A percentile compares a stretch with the other conserved stretches of the same genome.
Evolutionary conservation across 2,797 vertebrate genomes (phyloP).

Genomic region (Hozukius guyotensis): DNA sequence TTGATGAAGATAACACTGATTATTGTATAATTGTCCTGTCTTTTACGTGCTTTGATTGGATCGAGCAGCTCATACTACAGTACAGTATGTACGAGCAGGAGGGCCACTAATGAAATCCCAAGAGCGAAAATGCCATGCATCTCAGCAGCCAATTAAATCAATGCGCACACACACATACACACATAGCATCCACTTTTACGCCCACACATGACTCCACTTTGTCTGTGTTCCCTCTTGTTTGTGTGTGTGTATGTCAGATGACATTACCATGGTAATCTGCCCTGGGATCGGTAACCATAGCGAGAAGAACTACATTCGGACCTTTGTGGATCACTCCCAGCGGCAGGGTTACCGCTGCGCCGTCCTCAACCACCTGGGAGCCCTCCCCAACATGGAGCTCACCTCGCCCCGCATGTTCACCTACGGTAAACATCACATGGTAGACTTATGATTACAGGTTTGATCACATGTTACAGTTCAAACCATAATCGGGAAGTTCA

Average conservation of each 20-base stretch:
- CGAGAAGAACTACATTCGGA: constrained; percentile 96
- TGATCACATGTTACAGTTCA: not conserved
- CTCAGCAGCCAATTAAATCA: constrained; percentile 45
- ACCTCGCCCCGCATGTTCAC: constrained; percentile 98
- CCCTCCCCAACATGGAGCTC: constrained; percentile 91
- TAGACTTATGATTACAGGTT: not conserved
- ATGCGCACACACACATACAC: not conserved
- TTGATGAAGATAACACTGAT: not conserved
- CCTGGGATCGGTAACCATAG: constrained; percentile 98
- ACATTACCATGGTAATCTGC: constrained; percentile 97
- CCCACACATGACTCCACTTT: constrained; percentile 42
- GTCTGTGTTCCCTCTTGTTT: constrained; percentile 20
- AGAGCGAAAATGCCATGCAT: constrained; percentile 21
- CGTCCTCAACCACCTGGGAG: constrained; percentile 95
- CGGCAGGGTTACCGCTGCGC: constrained; percentile 94
- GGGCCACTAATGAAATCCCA: constrained; percentile 50
- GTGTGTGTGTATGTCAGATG: constrained; percentile 80
- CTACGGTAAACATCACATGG: constrained; percentile 82
- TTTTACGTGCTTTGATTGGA: constrained; percentile 9
- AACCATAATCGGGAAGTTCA: not conserved
- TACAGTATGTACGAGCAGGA: not conserved
- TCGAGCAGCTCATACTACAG: not conserved
- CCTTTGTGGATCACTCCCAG: constrained; percentile 96
- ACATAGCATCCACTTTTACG: not conserved
- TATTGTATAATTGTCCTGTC: not conserved